Evolutionary conservation across 53 echinoderm and acorn worm species (phyloP).

Genomic region (Zoroaster sp.): DNA sequence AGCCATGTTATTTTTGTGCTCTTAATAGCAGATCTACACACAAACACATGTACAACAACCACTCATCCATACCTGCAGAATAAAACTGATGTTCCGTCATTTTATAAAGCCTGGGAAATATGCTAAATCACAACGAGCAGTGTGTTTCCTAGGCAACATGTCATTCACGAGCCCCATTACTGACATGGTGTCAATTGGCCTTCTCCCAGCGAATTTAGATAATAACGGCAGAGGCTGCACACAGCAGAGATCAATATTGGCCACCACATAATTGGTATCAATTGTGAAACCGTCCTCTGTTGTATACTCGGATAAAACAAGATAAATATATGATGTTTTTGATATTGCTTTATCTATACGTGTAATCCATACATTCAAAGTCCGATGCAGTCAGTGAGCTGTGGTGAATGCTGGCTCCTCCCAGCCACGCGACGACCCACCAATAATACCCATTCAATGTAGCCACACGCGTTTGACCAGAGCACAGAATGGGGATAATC

Average conservation of each 20-base stretch:
- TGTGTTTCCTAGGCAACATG: not conserved
- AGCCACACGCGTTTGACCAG: not conserved
- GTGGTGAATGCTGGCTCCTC: constrained; percentile 30
- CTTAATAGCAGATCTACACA: not conserved
- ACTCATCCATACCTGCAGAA: too few species aligned
- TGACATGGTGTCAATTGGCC: not conserved
- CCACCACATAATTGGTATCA: not conserved
- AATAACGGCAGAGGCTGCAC: not conserved
- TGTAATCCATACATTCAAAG: constrained; percentile 19
- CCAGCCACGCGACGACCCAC: constrained; percentile 43
- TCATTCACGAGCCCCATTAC: not conserved
- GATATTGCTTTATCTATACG: not conserved
- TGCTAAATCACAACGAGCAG: constrained; percentile 1
- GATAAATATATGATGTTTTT: not conserved
- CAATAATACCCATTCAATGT: constrained; percentile 3
- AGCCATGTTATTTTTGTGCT: not conserved
- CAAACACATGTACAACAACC: too few species aligned
- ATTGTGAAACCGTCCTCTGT: not conserved
- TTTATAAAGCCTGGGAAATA: constrained; percentile 30
- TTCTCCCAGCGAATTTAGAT: not conserved
- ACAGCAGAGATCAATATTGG: not conserved
- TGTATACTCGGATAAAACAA: not conserved
- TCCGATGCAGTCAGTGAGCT: constrained; percentile 28
- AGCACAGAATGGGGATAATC: constrained; percentile 5
- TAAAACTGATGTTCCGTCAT: too few species aligned